Evolutionary conservation across 2,797 vertebrate genomes (phyloP), one percentile per base, ranked within the genome.

Genomic region (Sebastes steindachneri): DNA sequence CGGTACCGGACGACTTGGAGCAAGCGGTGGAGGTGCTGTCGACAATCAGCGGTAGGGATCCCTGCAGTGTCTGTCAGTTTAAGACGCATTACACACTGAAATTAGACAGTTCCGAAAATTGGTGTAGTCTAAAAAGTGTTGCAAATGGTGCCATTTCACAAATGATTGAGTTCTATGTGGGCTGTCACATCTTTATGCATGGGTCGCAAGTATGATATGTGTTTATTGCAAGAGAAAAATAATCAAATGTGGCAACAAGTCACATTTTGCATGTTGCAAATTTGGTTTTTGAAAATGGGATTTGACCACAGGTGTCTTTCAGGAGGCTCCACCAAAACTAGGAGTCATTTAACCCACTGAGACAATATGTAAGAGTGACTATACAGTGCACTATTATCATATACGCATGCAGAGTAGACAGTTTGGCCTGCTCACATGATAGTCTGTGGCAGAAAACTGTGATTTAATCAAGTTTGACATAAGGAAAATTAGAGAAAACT

Each of bases 1-100:
- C 87, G 0, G 73, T 66, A 41, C 58, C 41, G 15, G 82, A 82
- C 2, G 71, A 79, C 8, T 19, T 53, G 74, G 87, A 92, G 9
- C 37, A 80, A 25, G 9, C 80, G 0, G 2, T 12, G 60, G 87
- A 92, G 53, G 86, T 64, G 80, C 64, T 70, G 80, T 67, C 87
- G 0, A 66, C 79, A 1, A 8, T 62, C 58, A 71, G 67, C 0
- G 90, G 91, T 93, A 88, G 60, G 91, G 19, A 69, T 66, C 51
- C 33, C 48, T 7, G 2, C 31, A 8, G 28, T 23, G 3, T 53
- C 29, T 55, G 21, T 33, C 1, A 11, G 10, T 25, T 35, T 67
- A 72, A 10, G 69, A 37, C 9, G 2, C 4, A 5, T 57, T 25
- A n/a, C 35, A 17, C n/a, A 29, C 21, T 33, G 14, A 55, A n/a